These are phyloP conservation scores for Dicerorhinus sumatrensis DNA, from an alignment of 2,113 vertebrate species.

Conservation along the genomic window DNA sequence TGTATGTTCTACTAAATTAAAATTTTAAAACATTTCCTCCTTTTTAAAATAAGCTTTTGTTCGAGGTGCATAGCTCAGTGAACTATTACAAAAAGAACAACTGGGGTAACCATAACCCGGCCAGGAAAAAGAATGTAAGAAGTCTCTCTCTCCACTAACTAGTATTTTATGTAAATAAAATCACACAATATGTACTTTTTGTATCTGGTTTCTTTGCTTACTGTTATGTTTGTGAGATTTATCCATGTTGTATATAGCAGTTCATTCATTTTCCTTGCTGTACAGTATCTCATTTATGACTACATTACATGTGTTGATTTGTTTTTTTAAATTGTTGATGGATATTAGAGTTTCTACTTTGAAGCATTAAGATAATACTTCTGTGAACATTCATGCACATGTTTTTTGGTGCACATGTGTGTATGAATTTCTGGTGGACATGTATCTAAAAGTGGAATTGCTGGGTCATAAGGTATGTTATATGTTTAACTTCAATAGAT, in stretches of 20 bases:
- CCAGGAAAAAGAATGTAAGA: not conserved
- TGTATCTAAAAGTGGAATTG: not conserved
- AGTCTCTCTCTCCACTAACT: not conserved
- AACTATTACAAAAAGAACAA: not conserved
- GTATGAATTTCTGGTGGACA: not conserved
- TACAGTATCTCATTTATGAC: not conserved
- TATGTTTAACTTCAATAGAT: not conserved
- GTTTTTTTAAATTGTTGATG: not conserved
- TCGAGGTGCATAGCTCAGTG: not conserved
- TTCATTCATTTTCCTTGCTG: not conserved
- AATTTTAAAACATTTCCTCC: not conserved
- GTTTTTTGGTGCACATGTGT: not conserved
- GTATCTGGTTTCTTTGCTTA: not conserved
- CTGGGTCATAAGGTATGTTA: not conserved
- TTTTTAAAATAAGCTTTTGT: constrained; percentile 20
- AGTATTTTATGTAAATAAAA: not conserved
- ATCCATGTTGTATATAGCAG: not conserved
- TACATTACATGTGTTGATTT: not conserved
- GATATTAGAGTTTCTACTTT: not conserved
- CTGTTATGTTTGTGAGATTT: not conserved
- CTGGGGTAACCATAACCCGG: not conserved
- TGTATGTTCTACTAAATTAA: not conserved
- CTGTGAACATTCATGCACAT: not conserved
- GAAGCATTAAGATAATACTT: not conserved
- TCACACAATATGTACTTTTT: not conserved